phyloP scores from a whole-genome alignment of 2,113 vertebrate genomes.

The Oplegnathus fasciatus region DNA sequence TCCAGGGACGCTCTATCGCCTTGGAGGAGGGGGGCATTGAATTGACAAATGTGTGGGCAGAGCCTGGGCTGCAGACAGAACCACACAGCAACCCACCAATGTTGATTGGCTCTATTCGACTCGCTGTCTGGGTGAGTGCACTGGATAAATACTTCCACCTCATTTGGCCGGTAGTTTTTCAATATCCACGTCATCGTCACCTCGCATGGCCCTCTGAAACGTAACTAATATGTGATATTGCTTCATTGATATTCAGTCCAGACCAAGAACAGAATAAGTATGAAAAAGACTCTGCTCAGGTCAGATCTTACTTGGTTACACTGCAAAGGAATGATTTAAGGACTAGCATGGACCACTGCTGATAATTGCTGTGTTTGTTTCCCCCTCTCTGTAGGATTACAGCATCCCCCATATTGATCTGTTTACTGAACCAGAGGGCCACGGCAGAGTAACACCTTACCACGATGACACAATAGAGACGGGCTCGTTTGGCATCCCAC shows the following conservation, averaged over 20 bases:
- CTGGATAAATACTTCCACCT: conserved; percentile 21
- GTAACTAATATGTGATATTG: not conserved
- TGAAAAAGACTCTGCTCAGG: not conserved
- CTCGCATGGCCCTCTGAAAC: not conserved
- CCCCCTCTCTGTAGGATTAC: conserved; percentile 89
- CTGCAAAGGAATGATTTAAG: conserved; percentile 19
- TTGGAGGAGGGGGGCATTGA: conserved; percentile 92
- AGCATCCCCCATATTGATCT: conserved; percentile 91
- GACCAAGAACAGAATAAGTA: not conserved
- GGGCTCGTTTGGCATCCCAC: conserved; percentile 87
- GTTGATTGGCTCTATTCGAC: conserved; percentile 91
- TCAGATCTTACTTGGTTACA: not conserved
- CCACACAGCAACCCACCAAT: conserved; percentile 69
- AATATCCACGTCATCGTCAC: not conserved
- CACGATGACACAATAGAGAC: conserved; percentile 90
- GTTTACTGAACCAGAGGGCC: conserved; percentile 91
- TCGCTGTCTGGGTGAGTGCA: conserved; percentile 89
- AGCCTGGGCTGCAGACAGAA: conserved; percentile 63
- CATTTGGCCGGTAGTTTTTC: not conserved
- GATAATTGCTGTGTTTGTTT: conserved; percentile 30
- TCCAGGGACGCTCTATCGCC: conserved; percentile 89
- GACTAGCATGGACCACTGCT: not conserved
- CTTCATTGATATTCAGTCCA: conserved; percentile 29
- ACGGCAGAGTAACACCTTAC: conserved; percentile 87
- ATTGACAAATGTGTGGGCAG: conserved; percentile 88